Percentiles rank a stretch among this genome's conserved stretches.
Evolutionary conservation across 2,113 vertebrate genomes (phyloP).

Genomic region (Sinocyclocheilus anshuiensis): DNA sequence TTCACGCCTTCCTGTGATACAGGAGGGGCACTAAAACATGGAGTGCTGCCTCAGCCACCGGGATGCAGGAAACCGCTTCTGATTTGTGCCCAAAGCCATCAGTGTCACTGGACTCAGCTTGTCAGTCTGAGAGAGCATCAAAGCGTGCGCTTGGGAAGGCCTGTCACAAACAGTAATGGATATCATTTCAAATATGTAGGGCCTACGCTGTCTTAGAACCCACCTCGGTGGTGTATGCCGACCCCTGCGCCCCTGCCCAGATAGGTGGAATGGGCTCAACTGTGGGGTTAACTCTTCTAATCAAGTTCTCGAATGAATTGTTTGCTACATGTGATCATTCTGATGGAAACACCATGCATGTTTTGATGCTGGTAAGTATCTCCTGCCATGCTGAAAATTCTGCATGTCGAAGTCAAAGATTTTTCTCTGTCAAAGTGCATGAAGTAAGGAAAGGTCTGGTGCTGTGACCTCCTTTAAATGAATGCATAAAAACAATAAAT

Average conservation of each 20-base stretch:
- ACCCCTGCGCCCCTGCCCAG: slow-evolving; percentile 53
- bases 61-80: slow-evolving; percentile 80
- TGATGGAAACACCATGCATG: slow-evolving; percentile 33
- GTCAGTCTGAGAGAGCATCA: slow-evolving; percentile 82
- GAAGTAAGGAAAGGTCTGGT: not conserved
- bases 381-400: too few relatives aligned
- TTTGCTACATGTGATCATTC: slow-evolving; percentile 56
- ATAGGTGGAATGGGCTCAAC: slow-evolving; percentile 68
- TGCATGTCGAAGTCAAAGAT: too few relatives aligned
- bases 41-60: slow-evolving; percentile 45
- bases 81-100: slow-evolving; percentile 89
- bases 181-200: slow-evolving; percentile 83
- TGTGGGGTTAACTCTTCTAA: slow-evolving; percentile 70
- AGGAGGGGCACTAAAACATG: slow-evolving; percentile 46
- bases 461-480: not conserved
- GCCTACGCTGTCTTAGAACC: slow-evolving; percentile 63
- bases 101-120: slow-evolving; percentile 79
- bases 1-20: slow-evolving; percentile 56
- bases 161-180: slow-evolving; percentile 91
- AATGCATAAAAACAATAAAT: not conserved
- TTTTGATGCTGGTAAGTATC: slow-evolving; percentile 27
- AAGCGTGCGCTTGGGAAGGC: slow-evolving; percentile 74
- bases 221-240: slow-evolving; percentile 22
- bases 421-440: too few relatives aligned
- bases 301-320: slow-evolving; percentile 68